A percentile compares a stretch with the other conserved stretches of the same genome.
phyloP scores from a whole-genome alignment of 2,797 vertebrate genomes.

The Hypotaenidia philippensis region DNA sequence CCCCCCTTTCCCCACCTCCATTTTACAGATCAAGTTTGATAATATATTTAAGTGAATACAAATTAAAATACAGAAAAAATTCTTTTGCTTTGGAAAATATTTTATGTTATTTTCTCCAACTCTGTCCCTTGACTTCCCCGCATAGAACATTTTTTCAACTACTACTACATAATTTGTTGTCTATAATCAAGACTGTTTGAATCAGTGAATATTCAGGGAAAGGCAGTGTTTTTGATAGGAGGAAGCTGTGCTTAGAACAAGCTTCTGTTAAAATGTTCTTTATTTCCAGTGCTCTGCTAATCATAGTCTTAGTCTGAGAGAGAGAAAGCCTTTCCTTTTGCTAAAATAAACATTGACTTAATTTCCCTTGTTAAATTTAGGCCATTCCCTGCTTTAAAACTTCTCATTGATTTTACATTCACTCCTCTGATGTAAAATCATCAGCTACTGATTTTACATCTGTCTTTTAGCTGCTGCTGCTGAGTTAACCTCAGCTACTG shows the following conservation, averaged over 20 bases:
- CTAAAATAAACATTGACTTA: conserved; percentile 45
- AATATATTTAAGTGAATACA: neutral
- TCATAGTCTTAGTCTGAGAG: neutral
- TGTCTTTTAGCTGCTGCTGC: conserved; percentile 32
- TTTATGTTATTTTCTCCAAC: neutral
- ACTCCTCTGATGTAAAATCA: conserved; percentile 48
- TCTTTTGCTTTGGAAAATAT: neutral
- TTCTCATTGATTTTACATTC: conserved; percentile 67
- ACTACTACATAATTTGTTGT: neutral
- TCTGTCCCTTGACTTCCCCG: fast-evolving
- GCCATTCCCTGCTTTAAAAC: conserved; percentile 44
- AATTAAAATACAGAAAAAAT: fast-evolving
- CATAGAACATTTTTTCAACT: neutral
- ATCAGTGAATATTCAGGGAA: neutral
- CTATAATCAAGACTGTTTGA: neutral
- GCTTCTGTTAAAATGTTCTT: neutral
- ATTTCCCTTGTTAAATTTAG: conserved; percentile 56
- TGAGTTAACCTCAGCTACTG: conserved; percentile 14
- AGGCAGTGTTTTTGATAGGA: neutral
- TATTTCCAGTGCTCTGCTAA: neutral
- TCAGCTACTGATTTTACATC: conserved; percentile 69
- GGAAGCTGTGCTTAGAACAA: neutral
- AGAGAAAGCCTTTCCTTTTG: neutral
- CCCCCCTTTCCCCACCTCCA: fast-evolving
- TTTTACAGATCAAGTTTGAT: neutral